These are phyloP conservation scores for Galeopterus variegatus DNA, from an alignment of 2,113 vertebrate genomes.

Conservation along the genomic window DNA sequence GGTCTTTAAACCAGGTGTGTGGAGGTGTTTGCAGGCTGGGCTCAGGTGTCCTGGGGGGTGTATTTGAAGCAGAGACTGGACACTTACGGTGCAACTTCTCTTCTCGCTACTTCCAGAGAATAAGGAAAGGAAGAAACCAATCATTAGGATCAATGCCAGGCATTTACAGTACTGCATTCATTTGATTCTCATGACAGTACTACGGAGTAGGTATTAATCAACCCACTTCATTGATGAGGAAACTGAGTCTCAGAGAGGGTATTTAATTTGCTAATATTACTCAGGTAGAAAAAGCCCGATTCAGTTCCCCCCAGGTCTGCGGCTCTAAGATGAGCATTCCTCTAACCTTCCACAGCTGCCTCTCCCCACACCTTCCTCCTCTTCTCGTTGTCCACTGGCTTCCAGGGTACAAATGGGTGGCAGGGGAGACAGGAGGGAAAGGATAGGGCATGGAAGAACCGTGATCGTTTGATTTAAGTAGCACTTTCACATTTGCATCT, in stretches of 20 bases:
- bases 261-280: too few species aligned
- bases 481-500: neutral
- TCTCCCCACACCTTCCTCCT: neutral
- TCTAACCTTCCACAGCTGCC: too few species aligned
- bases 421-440: neutral
- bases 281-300: neutral
- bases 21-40: neutral
- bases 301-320: neutral
- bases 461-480: neutral
- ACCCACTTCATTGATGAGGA: neutral
- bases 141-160: neutral
- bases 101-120: neutral
- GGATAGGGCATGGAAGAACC: accelerated
- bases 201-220: accelerated
- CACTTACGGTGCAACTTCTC: accelerated
- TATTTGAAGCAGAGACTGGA: neutral
- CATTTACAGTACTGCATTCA: neutral
- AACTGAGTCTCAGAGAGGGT: neutral
- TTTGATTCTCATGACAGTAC: too few species aligned
- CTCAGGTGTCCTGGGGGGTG: neutral
- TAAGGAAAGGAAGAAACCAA: neutral
- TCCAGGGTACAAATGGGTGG: accelerated
- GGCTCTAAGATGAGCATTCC: neutral
- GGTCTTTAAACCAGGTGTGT: too few species aligned
- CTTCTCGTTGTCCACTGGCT: accelerated